Evolutionary conservation across 2,888 invertebrate species (phyloP).

Genomic region (Nephrotoma guestfalica): DNA sequence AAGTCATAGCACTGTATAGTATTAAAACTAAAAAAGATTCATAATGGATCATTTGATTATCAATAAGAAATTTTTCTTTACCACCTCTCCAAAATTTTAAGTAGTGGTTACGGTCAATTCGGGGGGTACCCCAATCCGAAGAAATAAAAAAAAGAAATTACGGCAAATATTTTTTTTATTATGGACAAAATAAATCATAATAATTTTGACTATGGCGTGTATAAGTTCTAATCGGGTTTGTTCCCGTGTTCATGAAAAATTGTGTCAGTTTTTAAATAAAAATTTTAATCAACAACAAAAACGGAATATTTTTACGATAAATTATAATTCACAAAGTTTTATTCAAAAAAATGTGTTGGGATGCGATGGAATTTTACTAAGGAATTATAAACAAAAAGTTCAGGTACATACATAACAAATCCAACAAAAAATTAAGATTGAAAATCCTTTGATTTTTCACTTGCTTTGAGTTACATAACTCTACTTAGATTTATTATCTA

Average conservation of each 20-base stretch:
- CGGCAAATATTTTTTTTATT: slow-evolving; percentile 24
- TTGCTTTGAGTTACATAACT: neutral
- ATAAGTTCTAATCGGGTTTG: slow-evolving; percentile 69
- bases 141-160: neutral
- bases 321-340: neutral
- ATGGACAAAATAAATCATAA: slow-evolving; percentile 36
- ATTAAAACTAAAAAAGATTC: neutral
- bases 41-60: slow-evolving; percentile 1
- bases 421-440: neutral
- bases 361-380: slow-evolving; percentile 1
- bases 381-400: neutral
- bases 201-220: slow-evolving; percentile 71
- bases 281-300: slow-evolving; percentile 29
- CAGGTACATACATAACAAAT: slow-evolving; percentile 2
- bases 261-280: slow-evolving; percentile 64
- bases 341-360: neutral
- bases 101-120: neutral
- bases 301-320: neutral
- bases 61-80: neutral
- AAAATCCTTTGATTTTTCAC: neutral
- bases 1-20: neutral
- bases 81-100: neutral
- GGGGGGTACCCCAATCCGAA: neutral
- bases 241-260: slow-evolving; percentile 64
- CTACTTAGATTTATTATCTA: neutral